Conservation (phyloP, 2,113 vertebrate genomes). For the Spermophilus dauricus region DNA sequence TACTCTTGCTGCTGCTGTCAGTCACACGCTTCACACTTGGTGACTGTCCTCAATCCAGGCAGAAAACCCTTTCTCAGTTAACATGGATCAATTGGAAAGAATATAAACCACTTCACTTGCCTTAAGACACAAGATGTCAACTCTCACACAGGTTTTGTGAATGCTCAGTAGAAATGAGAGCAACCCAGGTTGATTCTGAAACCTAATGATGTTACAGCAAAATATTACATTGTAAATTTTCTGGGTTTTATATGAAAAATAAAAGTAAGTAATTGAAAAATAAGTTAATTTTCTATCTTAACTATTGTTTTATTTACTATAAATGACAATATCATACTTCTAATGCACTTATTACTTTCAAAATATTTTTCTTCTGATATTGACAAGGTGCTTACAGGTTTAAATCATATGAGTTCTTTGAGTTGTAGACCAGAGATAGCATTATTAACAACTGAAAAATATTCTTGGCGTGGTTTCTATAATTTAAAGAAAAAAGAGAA, state of each 20-base stretch:
- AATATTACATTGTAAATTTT: background rate
- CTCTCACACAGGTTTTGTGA: slow-evolving; percentile 22
- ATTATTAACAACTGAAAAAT: slow-evolving; percentile 29
- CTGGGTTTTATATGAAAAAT: background rate
- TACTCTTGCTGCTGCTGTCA: slow-evolving; percentile 38
- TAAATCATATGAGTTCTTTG: background rate
- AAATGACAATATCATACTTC: background rate
- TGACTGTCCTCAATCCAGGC: slow-evolving; percentile 41
- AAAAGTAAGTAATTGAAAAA: background rate
- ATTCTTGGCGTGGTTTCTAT: background rate
- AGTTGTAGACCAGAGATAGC: background rate
- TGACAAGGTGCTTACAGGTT: background rate
- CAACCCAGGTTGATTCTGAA: background rate
- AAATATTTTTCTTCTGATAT: background rate
- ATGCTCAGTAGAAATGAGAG: background rate
- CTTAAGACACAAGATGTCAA: slow-evolving; percentile 29
- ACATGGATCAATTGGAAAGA: slow-evolving; percentile 63
- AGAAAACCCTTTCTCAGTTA: slow-evolving; percentile 67
- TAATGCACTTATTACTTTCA: background rate
- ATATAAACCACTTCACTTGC: slow-evolving; percentile 48
- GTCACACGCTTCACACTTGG: slow-evolving; percentile 28
- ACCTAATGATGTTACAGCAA: background rate
- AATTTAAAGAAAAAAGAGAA: slow-evolving; percentile 45
- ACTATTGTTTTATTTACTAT: background rate
- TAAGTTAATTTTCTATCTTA: background rate